Evolutionary conservation across 2,888 invertebrate species (phyloP).

Genomic region (Agapetus fuscipes): DNA sequence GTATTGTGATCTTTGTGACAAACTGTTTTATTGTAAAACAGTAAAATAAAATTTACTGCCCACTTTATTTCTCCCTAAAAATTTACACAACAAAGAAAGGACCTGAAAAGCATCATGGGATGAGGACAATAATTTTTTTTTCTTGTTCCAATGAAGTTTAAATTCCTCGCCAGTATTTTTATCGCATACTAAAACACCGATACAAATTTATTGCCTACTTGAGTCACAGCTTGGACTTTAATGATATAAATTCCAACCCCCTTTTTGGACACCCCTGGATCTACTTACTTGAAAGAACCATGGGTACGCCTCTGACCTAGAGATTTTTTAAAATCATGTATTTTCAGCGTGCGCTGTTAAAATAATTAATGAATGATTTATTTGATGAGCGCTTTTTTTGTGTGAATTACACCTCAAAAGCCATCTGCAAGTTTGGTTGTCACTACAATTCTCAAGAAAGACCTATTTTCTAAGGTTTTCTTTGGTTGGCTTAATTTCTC

Average conservation of each 20-base stretch:
- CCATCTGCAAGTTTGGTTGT: too few relatives aligned
- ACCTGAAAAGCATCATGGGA: not conserved
- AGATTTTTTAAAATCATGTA: too few relatives aligned
- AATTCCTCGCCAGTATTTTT: conserved; percentile 4
- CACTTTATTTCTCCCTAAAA: not conserved
- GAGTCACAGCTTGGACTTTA: conserved; percentile 1
- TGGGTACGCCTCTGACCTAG: not conserved
- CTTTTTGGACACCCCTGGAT: not conserved
- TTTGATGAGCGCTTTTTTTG: too few relatives aligned
- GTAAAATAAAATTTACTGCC: not conserved
- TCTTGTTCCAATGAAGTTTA: not conserved
- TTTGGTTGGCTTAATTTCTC: too few relatives aligned
- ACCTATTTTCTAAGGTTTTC: too few relatives aligned
- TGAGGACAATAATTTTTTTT: not conserved
- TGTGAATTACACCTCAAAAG: too few relatives aligned
- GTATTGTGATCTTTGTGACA: too few relatives aligned
- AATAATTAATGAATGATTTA: too few relatives aligned
- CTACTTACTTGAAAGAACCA: too few relatives aligned
- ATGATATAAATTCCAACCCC: not conserved
- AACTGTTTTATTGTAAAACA: too few relatives aligned
- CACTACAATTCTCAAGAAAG: too few relatives aligned
- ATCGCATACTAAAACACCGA: conserved; percentile 3
- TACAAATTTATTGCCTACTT: conserved; percentile 4
- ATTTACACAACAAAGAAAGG: conserved; percentile 4
- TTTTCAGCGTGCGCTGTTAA: too few relatives aligned